Evolutionary conservation across 2,888 invertebrate species (phyloP).

Genomic region (Hypercompe scribonia): DNA sequence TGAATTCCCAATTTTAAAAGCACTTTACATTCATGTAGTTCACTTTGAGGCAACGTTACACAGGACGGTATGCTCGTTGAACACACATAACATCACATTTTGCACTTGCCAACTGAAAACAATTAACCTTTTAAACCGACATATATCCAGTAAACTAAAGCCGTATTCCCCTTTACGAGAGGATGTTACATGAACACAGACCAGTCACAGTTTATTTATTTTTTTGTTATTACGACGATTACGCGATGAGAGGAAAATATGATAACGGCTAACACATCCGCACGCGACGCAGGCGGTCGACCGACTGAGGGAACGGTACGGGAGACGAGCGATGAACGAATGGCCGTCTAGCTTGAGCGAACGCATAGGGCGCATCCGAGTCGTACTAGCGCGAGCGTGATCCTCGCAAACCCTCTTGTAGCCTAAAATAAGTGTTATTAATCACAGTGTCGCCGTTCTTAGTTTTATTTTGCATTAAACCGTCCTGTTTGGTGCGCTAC

Average conservation of each 20-base stretch:
- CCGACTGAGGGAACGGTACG: conserved; percentile 74
- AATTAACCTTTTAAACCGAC: conserved; percentile 66
- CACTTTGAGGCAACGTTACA: conserved; percentile 81
- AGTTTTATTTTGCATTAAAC: conserved; percentile 52
- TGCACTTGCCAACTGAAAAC: conserved; percentile 78
- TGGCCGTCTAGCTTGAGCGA: conserved; percentile 64
- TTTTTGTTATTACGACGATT: conserved; percentile 74
- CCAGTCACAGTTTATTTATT: conserved; percentile 69
- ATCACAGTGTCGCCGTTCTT: conserved; percentile 52
- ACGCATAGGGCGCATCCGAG: conserved; percentile 74
- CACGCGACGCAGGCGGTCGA: conserved; percentile 67
- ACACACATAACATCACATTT: conserved; percentile 85
- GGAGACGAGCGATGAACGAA: conserved; percentile 68
- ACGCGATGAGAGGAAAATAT: conserved; percentile 60
- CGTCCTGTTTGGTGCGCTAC: conserved; percentile 23
- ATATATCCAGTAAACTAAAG: conserved; percentile 67
- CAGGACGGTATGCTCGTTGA: conserved; percentile 77
- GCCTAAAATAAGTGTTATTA: conserved; percentile 67
- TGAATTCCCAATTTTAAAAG: conserved; percentile 77
- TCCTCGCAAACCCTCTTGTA: conserved; percentile 58
- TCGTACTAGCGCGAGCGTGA: conserved; percentile 57
- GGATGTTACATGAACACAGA: conserved; percentile 65
- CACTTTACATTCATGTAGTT: conserved; percentile 81
- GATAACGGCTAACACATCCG: conserved; percentile 52
- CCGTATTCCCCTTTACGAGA: conserved; percentile 58